Evolutionary conservation across 2,797 vertebrate species (phyloP).

Genomic region (Crocidura indochinensis): DNA sequence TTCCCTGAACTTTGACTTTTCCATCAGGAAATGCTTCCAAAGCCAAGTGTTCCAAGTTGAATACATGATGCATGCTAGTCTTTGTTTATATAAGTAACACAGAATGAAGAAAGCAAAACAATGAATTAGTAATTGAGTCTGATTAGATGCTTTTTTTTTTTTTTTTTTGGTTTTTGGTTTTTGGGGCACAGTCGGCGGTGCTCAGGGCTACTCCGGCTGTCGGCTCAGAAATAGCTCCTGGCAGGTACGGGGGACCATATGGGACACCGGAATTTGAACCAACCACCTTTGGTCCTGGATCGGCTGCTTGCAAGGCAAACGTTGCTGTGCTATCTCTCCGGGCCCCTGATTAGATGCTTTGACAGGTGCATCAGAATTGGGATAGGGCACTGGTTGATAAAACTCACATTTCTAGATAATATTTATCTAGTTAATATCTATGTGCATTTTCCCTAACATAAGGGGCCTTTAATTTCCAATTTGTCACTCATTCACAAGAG

Average conservation of each 20-base stretch:
- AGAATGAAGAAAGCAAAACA: constrained; percentile 36
- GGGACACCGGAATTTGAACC: too few relatives aligned
- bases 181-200: too few relatives aligned
- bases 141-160: background rate
- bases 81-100: constrained; percentile 47
- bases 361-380: background rate
- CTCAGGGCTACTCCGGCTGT: too few relatives aligned
- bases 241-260: too few relatives aligned
- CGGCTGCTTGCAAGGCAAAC: too few relatives aligned
- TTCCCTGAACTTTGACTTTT: constrained; percentile 35
- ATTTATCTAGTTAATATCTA: constrained; percentile 59
- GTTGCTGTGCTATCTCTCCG: too few relatives aligned
- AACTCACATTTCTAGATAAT: background rate
- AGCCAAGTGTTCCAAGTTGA: constrained; percentile 39
- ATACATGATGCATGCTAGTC: background rate
- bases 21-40: background rate
- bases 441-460: background rate
- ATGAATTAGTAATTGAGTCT: constrained; percentile 51
- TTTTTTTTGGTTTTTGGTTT: too few relatives aligned
- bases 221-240: too few relatives aligned
- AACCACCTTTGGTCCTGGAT: too few relatives aligned
- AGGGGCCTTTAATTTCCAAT: constrained; percentile 29
- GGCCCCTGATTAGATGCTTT: background rate
- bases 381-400: background rate
- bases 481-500: constrained; percentile 16